Conservation (phyloP, 2,797 vertebrate genomes). For the Pantherophis vulpinus region DNA sequence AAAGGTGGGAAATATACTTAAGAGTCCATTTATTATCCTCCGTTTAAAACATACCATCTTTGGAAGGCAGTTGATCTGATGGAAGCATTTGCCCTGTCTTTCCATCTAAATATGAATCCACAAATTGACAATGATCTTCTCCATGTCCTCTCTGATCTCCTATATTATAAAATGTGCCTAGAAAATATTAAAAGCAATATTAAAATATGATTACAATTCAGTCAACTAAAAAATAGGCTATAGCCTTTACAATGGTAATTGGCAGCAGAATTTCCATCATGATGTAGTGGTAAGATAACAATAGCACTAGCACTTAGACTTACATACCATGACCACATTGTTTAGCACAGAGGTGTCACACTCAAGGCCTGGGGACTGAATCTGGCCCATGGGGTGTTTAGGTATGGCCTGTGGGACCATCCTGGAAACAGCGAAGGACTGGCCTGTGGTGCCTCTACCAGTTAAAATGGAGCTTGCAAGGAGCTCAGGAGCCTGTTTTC, state of each 20-base stretch:
- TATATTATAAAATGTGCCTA: conserved; percentile 96
- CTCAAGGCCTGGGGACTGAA: no score
- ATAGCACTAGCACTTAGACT: background rate
- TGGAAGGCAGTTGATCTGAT: conserved; percentile 81
- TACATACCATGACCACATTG: background rate
- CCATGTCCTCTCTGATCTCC: conserved; percentile 93
- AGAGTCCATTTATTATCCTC: background rate
- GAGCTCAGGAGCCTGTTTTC: no score
- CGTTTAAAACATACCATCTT: conserved; percentile 74
- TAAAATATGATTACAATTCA: background rate
- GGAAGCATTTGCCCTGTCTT: conserved; percentile 83
- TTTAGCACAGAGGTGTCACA: no score
- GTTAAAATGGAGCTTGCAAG: no score
- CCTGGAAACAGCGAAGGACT: no score
- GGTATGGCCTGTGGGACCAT: no score
- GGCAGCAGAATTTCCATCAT: background rate
- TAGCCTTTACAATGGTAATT: background rate
- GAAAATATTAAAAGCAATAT: conserved; percentile 42
- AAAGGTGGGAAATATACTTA: background rate
- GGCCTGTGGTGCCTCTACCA: no score
- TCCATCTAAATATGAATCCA: conserved; percentile 96
- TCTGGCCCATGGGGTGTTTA: no score
- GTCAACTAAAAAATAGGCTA: background rate
- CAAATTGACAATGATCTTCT: conserved; percentile 98
- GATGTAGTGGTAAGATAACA: background rate